phyloP scores from a whole-genome alignment of 2,113 vertebrate genomes.

The Coracopsis vasa region DNA sequence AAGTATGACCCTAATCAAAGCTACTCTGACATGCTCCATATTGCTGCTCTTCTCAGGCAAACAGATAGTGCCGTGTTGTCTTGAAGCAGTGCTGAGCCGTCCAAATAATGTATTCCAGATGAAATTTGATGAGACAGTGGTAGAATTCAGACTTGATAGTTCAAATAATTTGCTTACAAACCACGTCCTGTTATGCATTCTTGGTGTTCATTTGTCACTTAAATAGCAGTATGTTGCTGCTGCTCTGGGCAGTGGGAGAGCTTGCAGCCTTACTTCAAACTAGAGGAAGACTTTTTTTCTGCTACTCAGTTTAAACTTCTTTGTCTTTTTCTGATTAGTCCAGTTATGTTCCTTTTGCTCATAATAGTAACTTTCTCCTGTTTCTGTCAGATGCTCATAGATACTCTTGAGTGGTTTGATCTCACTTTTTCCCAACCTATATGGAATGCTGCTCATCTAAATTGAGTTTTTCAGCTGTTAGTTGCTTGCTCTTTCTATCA shows the following conservation, averaged over 20 bases:
- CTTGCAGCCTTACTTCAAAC: not conserved
- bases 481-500: not conserved
- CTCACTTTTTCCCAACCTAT: not conserved
- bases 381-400: not conserved
- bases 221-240: not conserved
- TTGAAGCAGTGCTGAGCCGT: not conserved
- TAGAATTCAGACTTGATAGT: not conserved
- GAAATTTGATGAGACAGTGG: not conserved
- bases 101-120: not conserved
- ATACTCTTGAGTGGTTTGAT: not conserved
- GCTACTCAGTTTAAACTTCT: not conserved
- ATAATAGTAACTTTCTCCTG: not conserved
- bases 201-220: not conserved
- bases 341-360: not conserved
- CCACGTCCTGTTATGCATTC: not conserved
- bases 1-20: not conserved
- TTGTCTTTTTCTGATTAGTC: not conserved
- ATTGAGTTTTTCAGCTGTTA: not conserved
- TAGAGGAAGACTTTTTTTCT: not conserved
- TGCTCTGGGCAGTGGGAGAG: not conserved
- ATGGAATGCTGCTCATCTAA: not conserved
- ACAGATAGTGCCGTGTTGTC: not conserved
- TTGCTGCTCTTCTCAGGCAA: not conserved
- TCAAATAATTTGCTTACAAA: not conserved
- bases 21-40: rapidly evolving